Evolutionary conservation across 2,888 invertebrate species (phyloP).

Genomic region (Pilophorus perplexus): DNA sequence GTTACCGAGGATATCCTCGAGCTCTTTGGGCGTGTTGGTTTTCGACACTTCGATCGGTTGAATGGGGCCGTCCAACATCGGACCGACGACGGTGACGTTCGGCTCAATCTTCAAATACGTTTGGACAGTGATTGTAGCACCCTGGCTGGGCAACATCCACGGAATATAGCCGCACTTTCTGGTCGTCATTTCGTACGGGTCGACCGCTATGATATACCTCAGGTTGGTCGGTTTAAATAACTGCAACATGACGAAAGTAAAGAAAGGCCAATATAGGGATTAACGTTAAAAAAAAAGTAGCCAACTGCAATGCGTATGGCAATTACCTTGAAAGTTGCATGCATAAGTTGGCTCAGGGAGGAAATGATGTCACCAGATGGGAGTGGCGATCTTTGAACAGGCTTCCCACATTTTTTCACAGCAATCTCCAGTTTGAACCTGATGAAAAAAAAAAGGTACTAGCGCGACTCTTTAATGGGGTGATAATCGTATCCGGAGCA

Average conservation of each 20-base stretch:
- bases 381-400: slow-evolving; percentile 29
- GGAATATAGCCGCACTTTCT: slow-evolving; percentile 29
- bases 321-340: slow-evolving; percentile 38
- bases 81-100: slow-evolving; percentile 31
- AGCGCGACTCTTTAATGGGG: no score
- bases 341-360: slow-evolving; percentile 37
- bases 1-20: background rate
- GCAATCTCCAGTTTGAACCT: slow-evolving; percentile 42
- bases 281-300: background rate
- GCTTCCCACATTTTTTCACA: slow-evolving; percentile 17
- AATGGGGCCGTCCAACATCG: background rate
- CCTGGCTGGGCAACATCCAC: slow-evolving; percentile 22
- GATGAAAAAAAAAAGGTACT: background rate
- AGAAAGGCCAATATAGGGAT: slow-evolving; percentile 4
- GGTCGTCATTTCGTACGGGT: slow-evolving; percentile 10
- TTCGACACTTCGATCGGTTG: slow-evolving; percentile 4
- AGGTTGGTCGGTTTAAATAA: slow-evolving; percentile 16
- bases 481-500: no score
- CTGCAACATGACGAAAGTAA: background rate
- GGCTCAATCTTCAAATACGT: slow-evolving; percentile 27
- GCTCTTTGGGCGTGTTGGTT: background rate
- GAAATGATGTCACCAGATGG: slow-evolving; percentile 23
- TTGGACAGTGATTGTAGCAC: slow-evolving; percentile 22
- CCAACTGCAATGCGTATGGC: background rate
- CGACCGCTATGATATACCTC: slow-evolving; percentile 25